A percentile compares a stretch with the other conserved stretches of the same genome.
These are phyloP conservation scores for Athene noctua DNA, from an alignment of 2,113 vertebrate species.

Conservation along the genomic window DNA sequence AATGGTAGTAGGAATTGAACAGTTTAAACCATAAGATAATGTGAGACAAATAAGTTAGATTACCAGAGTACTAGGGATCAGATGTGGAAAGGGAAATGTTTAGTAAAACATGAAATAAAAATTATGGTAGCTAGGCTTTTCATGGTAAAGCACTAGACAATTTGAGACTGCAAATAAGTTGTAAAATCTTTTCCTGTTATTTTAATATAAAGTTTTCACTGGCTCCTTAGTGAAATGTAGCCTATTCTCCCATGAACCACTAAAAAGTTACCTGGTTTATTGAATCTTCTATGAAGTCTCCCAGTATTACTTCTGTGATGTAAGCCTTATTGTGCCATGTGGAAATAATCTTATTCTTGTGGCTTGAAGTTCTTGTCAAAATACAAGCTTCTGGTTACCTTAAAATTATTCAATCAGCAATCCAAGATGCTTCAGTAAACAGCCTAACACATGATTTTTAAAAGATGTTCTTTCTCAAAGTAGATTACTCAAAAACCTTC, in stretches of 20 bases:
- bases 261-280: neutral
- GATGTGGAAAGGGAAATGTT: neutral
- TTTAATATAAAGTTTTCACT: neutral
- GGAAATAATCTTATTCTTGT: neutral
- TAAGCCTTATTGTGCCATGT: neutral
- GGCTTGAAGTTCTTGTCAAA: neutral
- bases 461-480: no score
- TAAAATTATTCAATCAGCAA: neutral
- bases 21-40: neutral
- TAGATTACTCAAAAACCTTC: neutral
- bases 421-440: neutral
- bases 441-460: neutral
- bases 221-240: neutral
- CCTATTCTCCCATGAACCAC: neutral
- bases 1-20: neutral
- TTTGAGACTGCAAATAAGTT: neutral
- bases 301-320: neutral
- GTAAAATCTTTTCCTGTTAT: neutral
- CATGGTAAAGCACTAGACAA: neutral
- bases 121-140: neutral
- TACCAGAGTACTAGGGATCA: neutral
- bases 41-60: neutral
- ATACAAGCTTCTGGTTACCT: neutral
- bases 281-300: neutral
- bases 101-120: neutral